Conservation (phyloP, 2,888 invertebrate species). For the Nephrotoma flavescens region DNA sequence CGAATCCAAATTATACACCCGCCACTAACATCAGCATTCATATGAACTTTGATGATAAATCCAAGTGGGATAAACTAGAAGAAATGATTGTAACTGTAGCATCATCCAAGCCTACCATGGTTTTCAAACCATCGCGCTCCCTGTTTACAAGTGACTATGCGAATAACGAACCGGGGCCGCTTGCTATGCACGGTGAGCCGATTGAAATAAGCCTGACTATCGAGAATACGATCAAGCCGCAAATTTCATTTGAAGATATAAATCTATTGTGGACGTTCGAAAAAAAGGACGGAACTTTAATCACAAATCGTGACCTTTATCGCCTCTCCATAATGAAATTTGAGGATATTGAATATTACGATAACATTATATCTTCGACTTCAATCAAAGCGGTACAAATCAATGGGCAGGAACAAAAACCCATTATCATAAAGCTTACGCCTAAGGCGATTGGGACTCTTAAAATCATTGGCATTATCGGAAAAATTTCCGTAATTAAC, state of each 20-base stretch:
- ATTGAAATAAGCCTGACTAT: conserved; percentile 49
- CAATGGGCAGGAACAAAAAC: conserved; percentile 36
- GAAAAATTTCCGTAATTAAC: conserved; percentile 23
- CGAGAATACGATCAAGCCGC: conserved; percentile 42
- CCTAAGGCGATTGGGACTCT: conserved; percentile 61
- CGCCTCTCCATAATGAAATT: conserved; percentile 12
- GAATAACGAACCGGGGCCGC: conserved; percentile 42
- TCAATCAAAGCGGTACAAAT: conserved; percentile 21
- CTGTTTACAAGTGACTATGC: conserved; percentile 54
- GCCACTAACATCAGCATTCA: conserved; percentile 28
- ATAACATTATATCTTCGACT: conserved; percentile 20
- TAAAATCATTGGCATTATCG: conserved; percentile 54
- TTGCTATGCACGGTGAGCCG: conserved; percentile 66
- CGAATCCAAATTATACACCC: conserved; percentile 21
- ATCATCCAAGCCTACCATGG: conserved; percentile 50
- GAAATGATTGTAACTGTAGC: conserved; percentile 60
- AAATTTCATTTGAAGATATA: conserved; percentile 28
- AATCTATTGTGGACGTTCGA: conserved; percentile 29
- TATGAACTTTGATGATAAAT: conserved; percentile 30
- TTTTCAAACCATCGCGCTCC: conserved; percentile 64
- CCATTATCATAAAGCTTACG: conserved; percentile 52
- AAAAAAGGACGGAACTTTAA: conserved; percentile 27
- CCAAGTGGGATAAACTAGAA: conserved; percentile 58
- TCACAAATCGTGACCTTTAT: conserved; percentile 30
- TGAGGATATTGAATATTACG: conserved; percentile 7